phyloP scores from a whole-genome alignment of 2,888 invertebrate species.

The Protonemura montana region DNA sequence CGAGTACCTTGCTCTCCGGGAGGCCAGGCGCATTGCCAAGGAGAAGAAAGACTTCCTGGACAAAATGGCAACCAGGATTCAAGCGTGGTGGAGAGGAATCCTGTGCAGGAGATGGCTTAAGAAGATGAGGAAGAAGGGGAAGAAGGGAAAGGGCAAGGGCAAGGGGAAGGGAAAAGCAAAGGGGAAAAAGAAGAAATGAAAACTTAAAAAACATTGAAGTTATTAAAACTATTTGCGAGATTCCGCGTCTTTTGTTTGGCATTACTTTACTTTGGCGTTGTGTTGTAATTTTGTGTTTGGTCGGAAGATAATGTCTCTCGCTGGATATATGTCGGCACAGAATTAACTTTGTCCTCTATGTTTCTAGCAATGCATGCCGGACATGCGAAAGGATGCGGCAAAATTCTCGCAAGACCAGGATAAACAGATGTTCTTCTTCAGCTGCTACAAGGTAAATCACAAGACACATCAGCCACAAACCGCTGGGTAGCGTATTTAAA shows the following conservation, averaged over 20 bases:
- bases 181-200: background rate
- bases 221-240: background rate
- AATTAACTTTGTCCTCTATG: background rate
- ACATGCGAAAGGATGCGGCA: constrained; percentile 64
- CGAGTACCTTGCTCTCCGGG: constrained; percentile 9
- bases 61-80: constrained; percentile 30
- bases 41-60: constrained; percentile 14
- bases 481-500: too few relatives aligned
- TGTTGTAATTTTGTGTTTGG: background rate
- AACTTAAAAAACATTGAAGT: background rate
- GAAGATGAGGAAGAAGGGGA: constrained; percentile 8
- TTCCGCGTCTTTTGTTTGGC: background rate
- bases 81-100: constrained; percentile 29
- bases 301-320: background rate
- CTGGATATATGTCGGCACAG: background rate
- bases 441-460: constrained; percentile 69
- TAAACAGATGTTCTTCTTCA: constrained; percentile 76
- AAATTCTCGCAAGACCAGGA: constrained; percentile 70
- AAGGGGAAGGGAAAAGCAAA: background rate
- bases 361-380: constrained; percentile 74
- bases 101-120: background rate
- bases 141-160: background rate
- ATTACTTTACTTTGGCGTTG: too few relatives aligned
- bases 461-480: too few relatives aligned
- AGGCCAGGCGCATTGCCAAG: background rate